phyloP scores from a whole-genome alignment of 2,113 vertebrate species.

The Lophochroa leadbeateri region DNA sequence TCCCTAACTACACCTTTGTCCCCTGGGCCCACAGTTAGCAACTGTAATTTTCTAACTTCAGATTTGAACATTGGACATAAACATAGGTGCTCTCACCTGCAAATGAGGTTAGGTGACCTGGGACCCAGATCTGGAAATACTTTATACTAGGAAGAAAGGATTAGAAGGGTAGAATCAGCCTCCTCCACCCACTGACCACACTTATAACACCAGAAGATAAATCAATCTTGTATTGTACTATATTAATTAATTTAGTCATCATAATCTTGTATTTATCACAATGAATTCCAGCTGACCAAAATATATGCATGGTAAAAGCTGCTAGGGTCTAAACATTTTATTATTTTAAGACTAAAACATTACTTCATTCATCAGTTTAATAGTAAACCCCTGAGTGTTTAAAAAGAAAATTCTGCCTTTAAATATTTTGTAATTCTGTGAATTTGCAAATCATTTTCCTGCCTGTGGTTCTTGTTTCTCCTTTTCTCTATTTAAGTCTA shows the following conservation, averaged over 20 bases:
- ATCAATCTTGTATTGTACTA: background rate
- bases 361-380: background rate
- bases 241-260: background rate
- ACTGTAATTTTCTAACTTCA: background rate
- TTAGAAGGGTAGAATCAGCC: background rate
- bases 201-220: background rate
- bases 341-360: background rate
- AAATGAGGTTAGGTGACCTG: background rate
- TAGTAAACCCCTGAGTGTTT: background rate
- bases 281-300: background rate
- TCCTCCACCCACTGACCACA: background rate
- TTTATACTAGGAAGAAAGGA: background rate
- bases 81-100: background rate
- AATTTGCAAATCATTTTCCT: background rate
- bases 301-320: background rate
- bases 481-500: background rate
- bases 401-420: background rate
- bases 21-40: background rate
- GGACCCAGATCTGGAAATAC: background rate
- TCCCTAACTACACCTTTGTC: no score
- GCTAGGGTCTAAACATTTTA: background rate
- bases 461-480: background rate
- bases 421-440: background rate
- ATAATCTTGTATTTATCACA: background rate
- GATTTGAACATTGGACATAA: background rate